Conservation (phyloP, 2,797 vertebrate species). For the Hydrolagus colliei region DNA sequence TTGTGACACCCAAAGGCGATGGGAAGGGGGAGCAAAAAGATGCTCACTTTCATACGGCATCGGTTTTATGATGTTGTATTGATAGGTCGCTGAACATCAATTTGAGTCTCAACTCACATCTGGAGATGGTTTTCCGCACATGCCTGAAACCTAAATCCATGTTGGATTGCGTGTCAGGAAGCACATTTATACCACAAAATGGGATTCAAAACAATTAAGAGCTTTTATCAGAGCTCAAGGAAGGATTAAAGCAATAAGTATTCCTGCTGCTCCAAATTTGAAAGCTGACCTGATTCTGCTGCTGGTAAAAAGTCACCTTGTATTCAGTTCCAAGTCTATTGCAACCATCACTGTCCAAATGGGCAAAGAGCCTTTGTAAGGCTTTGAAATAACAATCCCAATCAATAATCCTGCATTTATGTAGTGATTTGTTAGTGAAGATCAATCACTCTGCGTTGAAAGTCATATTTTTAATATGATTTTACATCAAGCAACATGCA, state of each 20-base stretch:
- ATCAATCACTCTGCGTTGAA: background rate
- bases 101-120: no score
- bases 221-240: background rate
- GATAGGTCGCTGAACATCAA: no score
- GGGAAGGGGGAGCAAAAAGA: no score
- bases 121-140: no score
- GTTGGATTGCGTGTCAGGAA: no score
- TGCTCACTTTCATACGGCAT: no score
- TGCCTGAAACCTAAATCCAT: no score
- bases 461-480: background rate
- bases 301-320: background rate
- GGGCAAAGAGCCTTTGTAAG: no score
- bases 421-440: background rate
- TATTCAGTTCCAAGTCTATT: no score
- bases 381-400: background rate
- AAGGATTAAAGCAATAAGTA: constrained; percentile 5
- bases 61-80: no score
- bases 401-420: background rate
- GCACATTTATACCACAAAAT: background rate
- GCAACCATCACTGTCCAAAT: no score
- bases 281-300: background rate
- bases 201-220: background rate
- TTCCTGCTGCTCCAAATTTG: background rate
- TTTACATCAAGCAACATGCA: background rate
- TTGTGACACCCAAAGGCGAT: no score